Evolutionary conservation across 1,140 invertebrate species (phyloP).

Genomic region (Hydropsyche tenuis): DNA sequence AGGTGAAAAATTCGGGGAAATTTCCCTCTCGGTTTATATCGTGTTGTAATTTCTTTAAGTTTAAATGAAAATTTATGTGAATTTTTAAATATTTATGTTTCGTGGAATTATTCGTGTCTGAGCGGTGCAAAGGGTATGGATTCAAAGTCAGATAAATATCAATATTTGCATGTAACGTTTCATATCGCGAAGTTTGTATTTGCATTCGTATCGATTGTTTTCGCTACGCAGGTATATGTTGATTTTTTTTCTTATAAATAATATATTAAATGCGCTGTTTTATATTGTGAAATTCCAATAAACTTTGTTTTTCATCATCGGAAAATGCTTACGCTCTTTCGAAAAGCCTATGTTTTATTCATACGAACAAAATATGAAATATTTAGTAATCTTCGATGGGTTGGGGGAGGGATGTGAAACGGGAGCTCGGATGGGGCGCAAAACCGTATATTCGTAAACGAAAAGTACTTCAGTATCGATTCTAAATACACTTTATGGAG

Average conservation of each 20-base stretch:
- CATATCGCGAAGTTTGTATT: background rate
- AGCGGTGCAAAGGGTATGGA: too few relatives aligned
- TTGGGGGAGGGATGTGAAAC: background rate
- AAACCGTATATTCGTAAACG: conserved; percentile 18
- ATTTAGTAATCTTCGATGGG: conserved; percentile 28
- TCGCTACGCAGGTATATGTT: too few relatives aligned
- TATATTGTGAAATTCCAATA: conserved; percentile 15
- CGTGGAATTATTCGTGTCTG: too few relatives aligned
- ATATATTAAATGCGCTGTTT: background rate
- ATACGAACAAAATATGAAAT: conserved; percentile 30
- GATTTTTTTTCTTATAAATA: too few relatives aligned
- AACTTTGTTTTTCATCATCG: conserved; percentile 30
- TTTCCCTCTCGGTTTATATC: too few relatives aligned
- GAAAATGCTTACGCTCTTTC: conserved; percentile 19
- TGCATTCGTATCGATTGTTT: too few relatives aligned
- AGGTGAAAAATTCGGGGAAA: too few relatives aligned
- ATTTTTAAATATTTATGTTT: too few relatives aligned
- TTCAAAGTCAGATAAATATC: background rate
- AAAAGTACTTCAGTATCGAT: conserved; percentile 15
- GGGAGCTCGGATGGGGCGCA: background rate
- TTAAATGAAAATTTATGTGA: too few relatives aligned
- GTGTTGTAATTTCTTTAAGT: too few relatives aligned
- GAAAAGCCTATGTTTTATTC: conserved; percentile 30
- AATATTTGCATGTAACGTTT: background rate
- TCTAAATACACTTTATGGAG: background rate